Evolutionary conservation across 2,888 invertebrate genomes (phyloP).

Genomic region (Calliphora vomitoria): DNA sequence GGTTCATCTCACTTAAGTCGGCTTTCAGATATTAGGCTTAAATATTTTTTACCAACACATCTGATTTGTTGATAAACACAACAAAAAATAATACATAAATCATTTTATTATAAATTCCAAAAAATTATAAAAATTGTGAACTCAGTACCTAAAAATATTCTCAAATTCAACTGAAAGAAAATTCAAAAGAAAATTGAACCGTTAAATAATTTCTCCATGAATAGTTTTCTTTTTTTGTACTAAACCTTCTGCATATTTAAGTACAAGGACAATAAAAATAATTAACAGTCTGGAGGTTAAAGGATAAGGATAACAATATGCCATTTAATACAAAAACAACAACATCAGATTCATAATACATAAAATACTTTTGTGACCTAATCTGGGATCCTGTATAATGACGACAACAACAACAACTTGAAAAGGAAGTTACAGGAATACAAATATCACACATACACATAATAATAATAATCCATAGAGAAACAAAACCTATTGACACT

Average conservation of each 20-base stretch:
- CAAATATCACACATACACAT: neutral
- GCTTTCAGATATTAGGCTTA: too few relatives aligned
- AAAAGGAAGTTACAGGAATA: neutral
- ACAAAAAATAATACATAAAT: too few relatives aligned
- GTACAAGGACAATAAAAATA: neutral
- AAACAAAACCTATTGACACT: slow-evolving; percentile 32
- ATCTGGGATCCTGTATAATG: neutral
- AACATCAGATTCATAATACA: neutral
- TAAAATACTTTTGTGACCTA: slow-evolving; percentile 1
- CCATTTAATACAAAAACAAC: neutral
- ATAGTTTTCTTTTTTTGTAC: neutral
- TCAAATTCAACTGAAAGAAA: neutral
- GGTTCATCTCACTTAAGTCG: too few relatives aligned
- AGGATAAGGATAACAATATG: slow-evolving; percentile 4
- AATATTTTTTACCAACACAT: too few relatives aligned
- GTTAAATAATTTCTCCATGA: neutral
- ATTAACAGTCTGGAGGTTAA: slow-evolving; percentile 16
- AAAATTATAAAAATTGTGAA: too few relatives aligned
- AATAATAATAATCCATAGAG: neutral
- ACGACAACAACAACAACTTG: neutral
- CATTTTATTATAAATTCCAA: too few relatives aligned
- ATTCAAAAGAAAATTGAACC: neutral
- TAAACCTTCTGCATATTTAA: neutral
- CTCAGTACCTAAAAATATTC: neutral
- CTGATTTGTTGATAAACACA: too few relatives aligned